Base-by-base conservation (phyloP, 92 coral and sea anemone species). In the Plumapathes pennacea region DNA sequence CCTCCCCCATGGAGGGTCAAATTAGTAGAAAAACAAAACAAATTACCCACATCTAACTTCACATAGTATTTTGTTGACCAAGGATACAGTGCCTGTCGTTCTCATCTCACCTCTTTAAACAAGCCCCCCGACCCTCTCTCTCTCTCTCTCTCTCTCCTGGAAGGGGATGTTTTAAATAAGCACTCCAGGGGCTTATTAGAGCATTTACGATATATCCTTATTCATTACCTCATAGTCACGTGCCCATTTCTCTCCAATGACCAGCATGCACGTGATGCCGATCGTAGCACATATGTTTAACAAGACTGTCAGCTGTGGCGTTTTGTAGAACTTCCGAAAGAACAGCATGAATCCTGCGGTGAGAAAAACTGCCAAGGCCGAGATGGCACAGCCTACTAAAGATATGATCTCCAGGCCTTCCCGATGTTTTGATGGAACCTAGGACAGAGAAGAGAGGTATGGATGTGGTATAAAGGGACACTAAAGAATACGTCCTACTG, bases 351-450 rank as follows among this genome's bases (percentile, higher is more conserved):
- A 36, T 0, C 52, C 36, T 40, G 78, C 73, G 20, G 86, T 72
- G 22, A 78, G 24, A 4, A 78, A 53, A 15, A 84, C 68, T 31
- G 86, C 91, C 15, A 81, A 51, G 69, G 78, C 46, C 8, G 91
- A 84, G 39, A 84, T 84, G 23, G 86, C 76, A 19, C 86, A 84
- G 13, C 91, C 91, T 13, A 84, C 73, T 50, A 81, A 62, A 12
- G 91, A 84, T 51, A 84, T 84, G 18, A 84, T 42, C 53, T 72
- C 82, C 44, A 84, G 58, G 8, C 66, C 77, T 51, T 68, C 60
- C 26, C 65, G 51, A 56, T 60, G 51, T 23, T 36, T 59, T 34
- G 32, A 14, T 31, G 60, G 53, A 48, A 66, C 36, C 81, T 74
- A 46, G 38, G 38, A 23, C 30, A 25, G 17, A 32, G 15, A 33